A percentile compares a stretch with the other conserved stretches of the same genome.
phyloP scores from a whole-genome alignment of 2,113 vertebrate genomes.

The Solea senegalensis region DNA sequence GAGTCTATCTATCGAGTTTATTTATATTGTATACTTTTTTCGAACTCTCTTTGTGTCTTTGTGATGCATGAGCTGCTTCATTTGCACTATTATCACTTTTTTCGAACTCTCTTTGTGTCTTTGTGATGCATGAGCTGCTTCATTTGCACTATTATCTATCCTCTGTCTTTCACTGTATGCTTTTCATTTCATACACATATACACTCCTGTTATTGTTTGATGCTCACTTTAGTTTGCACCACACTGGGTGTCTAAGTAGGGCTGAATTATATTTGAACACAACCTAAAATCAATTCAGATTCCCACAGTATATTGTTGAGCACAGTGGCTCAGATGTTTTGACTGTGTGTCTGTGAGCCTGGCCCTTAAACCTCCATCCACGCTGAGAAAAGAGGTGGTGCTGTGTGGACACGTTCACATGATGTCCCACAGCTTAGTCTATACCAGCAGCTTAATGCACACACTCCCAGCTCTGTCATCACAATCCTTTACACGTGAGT shows the following conservation, averaged over 20 bases:
- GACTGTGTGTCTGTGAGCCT: background rate
- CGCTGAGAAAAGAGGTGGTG: constrained; percentile 21
- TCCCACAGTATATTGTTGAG: background rate
- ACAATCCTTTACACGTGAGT: constrained; percentile 61
- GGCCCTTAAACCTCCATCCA: constrained; percentile 30
- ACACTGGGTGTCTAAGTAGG: too few relatives aligned
- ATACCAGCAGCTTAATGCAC: constrained; percentile 52
- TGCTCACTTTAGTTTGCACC: too few relatives aligned
- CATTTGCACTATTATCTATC: too few relatives aligned
- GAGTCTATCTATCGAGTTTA: background rate
- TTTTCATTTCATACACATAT: too few relatives aligned
- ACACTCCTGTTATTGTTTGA: too few relatives aligned
- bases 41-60: too few relatives aligned
- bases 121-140: too few relatives aligned
- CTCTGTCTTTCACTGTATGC: too few relatives aligned
- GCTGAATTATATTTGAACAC: background rate
- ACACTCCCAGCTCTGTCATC: constrained; percentile 31
- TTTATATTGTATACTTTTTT: too few relatives aligned
- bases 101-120: too few relatives aligned
- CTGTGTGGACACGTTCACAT: constrained; percentile 34
- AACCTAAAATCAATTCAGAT: constrained; percentile 1
- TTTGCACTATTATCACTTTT: too few relatives aligned
- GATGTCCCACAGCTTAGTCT: constrained; percentile 47
- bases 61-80: too few relatives aligned
- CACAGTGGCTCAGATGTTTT: constrained; percentile 9